These are phyloP conservation scores for Colius striatus DNA, from an alignment of 2,113 vertebrate species.

Conservation along the genomic window DNA sequence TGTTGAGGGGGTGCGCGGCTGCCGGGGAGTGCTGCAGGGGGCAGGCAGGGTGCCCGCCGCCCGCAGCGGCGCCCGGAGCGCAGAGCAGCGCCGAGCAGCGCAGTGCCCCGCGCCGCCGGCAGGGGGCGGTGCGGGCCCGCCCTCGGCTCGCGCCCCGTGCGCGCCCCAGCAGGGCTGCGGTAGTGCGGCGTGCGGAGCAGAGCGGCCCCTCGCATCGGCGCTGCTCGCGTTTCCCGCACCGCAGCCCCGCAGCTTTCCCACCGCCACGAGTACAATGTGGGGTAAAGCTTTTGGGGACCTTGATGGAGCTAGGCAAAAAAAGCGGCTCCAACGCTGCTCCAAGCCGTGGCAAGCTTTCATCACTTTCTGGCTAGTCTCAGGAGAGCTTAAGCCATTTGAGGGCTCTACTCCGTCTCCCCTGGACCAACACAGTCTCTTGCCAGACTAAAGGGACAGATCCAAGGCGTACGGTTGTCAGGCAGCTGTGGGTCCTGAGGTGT, in stretches of 20 bases:
- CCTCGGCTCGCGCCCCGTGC: not conserved
- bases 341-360: not conserved
- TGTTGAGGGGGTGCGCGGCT: not conserved
- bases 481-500: not conserved
- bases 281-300: not conserved
- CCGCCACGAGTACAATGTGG: not conserved
- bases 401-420: not conserved
- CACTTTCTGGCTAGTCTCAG: not conserved
- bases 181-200: no score
- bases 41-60: not conserved
- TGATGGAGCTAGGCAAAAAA: no score
- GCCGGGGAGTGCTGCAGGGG: not conserved
- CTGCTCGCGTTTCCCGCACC: not conserved
- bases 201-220: no score
- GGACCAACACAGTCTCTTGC: no score
- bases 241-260: accelerated
- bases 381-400: not conserved
- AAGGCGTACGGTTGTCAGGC: not conserved
- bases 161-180: no score
- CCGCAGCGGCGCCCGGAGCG: not conserved
- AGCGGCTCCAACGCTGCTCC: not conserved
- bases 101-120: not conserved
- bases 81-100: no score
- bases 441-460: no score
- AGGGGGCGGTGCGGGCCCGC: not conserved